Conservation (phyloP, 2,888 invertebrate species). For the Lycocerus yunnanus region DNA sequence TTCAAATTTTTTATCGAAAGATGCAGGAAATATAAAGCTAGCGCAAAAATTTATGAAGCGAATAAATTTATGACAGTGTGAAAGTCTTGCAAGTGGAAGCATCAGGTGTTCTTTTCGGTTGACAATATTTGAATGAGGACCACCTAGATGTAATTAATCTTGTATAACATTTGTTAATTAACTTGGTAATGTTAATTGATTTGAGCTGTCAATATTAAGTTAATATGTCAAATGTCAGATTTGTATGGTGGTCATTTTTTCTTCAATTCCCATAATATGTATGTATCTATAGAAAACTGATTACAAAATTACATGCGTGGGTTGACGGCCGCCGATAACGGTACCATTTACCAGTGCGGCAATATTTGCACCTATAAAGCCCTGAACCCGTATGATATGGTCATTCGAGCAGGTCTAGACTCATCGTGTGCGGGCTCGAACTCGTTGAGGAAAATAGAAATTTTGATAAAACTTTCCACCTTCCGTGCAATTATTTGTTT, state of each 20-base stretch:
- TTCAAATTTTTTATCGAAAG: neutral
- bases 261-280: constrained; percentile 15
- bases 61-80: constrained; percentile 22
- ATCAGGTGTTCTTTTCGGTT: constrained; percentile 21
- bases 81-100: constrained; percentile 11
- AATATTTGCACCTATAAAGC: constrained; percentile 27
- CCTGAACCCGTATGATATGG: constrained; percentile 15
- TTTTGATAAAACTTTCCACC: neutral
- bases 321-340: constrained; percentile 29
- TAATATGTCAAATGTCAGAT: constrained; percentile 7
- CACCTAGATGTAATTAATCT: constrained; percentile 14
- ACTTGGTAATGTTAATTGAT: constrained; percentile 12
- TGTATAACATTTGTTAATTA: neutral
- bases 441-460: constrained; percentile 16
- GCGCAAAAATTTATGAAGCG: neutral
- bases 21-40: neutral
- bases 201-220: neutral
- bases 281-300: constrained; percentile 22
- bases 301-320: constrained; percentile 23
- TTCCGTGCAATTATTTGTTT: constrained; percentile 9
- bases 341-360: constrained; percentile 25
- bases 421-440: constrained; percentile 11
- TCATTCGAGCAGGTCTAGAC: constrained; percentile 26
- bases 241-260: neutral
- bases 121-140: constrained; percentile 12